Evolutionary conservation across 2,113 vertebrate genomes (phyloP).

Genomic region (Isichthys henryi): DNA sequence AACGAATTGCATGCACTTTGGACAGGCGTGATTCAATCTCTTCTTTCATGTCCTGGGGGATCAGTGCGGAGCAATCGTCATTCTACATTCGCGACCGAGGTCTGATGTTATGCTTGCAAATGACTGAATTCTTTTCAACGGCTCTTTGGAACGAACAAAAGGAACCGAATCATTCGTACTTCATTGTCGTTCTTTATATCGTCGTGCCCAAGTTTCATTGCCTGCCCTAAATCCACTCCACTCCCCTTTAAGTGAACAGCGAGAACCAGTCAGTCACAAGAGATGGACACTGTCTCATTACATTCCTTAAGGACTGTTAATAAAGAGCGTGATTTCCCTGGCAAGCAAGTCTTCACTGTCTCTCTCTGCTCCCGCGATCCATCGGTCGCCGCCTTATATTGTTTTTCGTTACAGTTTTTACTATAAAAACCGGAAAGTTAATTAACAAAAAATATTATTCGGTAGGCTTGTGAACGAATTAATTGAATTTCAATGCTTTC

Average conservation of each 20-base stretch:
- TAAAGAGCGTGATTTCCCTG: too few relatives aligned
- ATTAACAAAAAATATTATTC: too few relatives aligned
- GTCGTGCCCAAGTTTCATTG: neutral
- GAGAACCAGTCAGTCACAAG: neutral
- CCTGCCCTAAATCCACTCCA: neutral
- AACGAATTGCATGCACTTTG: constrained; percentile 81
- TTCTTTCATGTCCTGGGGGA: constrained; percentile 76
- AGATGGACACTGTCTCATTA: neutral
- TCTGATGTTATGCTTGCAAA: neutral
- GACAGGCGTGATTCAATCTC: constrained; percentile 79
- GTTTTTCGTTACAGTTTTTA: too few relatives aligned
- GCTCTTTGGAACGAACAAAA: neutral
- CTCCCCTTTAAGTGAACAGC: neutral
- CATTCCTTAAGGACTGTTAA: neutral
- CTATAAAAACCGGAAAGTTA: too few relatives aligned
- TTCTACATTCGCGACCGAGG: neutral
- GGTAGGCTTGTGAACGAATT: too few relatives aligned
- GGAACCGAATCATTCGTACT: neutral
- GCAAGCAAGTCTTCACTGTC: too few relatives aligned
- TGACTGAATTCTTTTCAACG: neutral
- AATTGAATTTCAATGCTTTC: too few relatives aligned
- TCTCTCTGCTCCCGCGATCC: too few relatives aligned
- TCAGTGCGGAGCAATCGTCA: neutral
- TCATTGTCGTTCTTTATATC: neutral
- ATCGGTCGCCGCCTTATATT: too few relatives aligned